Conservation (phyloP, 1,140 invertebrate species). For the Trichonephila inaurata region DNA sequence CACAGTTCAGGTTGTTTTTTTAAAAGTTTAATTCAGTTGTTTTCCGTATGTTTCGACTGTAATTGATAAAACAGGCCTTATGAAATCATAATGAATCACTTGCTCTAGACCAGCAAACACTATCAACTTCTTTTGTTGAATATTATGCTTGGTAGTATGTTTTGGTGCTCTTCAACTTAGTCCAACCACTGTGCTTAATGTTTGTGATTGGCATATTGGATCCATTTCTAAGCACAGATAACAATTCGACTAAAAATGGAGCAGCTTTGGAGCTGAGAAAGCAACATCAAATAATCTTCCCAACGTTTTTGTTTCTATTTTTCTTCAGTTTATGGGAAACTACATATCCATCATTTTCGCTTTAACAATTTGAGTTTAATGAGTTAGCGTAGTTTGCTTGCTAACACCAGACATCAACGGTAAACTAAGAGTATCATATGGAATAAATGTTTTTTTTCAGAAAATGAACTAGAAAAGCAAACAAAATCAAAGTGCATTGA, state of each 20-base stretch:
- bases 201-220: not conserved
- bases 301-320: not conserved
- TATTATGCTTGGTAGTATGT: no score
- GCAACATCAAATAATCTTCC: not conserved
- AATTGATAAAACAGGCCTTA: not conserved
- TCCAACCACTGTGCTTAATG: not conserved
- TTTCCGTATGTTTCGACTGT: not conserved
- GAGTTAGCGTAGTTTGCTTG: not conserved
- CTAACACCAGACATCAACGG: not conserved
- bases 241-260: not conserved
- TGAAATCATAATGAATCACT: not conserved
- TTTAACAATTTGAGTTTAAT: not conserved
- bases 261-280: not conserved
- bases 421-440: not conserved
- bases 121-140: not conserved
- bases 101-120: not conserved
- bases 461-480: no score
- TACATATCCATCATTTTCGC: not conserved
- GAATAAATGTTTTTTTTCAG: no score
- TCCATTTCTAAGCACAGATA: not conserved
- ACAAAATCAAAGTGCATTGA: no score
- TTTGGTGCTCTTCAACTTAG: no score
- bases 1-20: not conserved
- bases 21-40: not conserved
- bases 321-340: not conserved